Evolutionary conservation across 1,140 invertebrate genomes (phyloP).

Genomic region (Monomorium pharaonis): DNA sequence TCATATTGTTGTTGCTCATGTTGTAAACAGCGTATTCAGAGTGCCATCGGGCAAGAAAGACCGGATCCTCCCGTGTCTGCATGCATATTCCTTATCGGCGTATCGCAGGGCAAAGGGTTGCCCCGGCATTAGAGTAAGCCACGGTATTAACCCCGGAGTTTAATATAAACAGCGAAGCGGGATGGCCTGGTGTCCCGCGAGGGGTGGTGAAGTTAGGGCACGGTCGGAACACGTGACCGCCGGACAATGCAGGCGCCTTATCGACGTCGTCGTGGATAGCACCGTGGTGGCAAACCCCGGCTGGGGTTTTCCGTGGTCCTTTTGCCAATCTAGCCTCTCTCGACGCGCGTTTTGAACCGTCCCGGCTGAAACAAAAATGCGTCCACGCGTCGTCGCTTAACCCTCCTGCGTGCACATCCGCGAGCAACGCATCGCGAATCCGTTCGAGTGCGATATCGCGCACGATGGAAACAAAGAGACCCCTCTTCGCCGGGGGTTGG

Average conservation of each 20-base stretch:
- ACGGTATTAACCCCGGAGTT: conserved; percentile 82
- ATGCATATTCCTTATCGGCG: conserved; percentile 81
- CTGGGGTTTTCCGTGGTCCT: conserved; percentile 46
- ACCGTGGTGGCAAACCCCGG: conserved; percentile 10
- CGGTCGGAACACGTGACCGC: conserved; percentile 74
- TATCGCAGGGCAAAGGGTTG: conserved; percentile 83
- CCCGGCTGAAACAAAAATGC: conserved; percentile 35
- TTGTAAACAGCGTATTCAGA: conserved; percentile 31
- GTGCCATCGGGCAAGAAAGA: neutral
- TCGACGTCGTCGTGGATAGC: conserved; percentile 72
- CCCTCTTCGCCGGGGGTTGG: neutral
- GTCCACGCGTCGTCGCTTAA: conserved; percentile 62
- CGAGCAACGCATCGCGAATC: conserved; percentile 52
- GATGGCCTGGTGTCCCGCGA: conserved; percentile 41
- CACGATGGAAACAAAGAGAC: conserved; percentile 55
- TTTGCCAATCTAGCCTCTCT: conserved; percentile 35
- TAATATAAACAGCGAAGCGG: conserved; percentile 81
- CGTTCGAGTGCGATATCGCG: conserved; percentile 60
- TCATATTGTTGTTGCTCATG: neutral
- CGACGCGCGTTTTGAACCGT: neutral
- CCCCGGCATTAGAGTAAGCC: conserved; percentile 82
- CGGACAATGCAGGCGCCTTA: conserved; percentile 81
- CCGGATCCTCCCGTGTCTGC: conserved; percentile 61
- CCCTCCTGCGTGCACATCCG: conserved; percentile 49
- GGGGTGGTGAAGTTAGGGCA: conserved; percentile 44